Conservation (phyloP, 2,888 invertebrate genomes). For the Dryococelus australis region DNA sequence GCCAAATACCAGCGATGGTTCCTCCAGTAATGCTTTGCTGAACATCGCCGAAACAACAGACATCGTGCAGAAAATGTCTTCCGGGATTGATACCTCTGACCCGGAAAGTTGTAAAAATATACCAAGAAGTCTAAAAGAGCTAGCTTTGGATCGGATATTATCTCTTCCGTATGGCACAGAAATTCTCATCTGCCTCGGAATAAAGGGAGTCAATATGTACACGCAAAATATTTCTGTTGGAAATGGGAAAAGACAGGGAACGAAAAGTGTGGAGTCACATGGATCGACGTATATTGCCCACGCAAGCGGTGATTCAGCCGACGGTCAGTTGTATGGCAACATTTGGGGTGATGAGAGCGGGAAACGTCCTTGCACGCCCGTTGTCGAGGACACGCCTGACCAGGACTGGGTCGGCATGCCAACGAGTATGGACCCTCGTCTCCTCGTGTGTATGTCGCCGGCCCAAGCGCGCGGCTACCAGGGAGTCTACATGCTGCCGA, state of each 20-base stretch:
- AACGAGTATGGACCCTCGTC: constrained; percentile 66
- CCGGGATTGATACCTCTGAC: constrained; percentile 21
- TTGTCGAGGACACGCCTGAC: background rate
- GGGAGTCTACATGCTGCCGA: constrained; percentile 37
- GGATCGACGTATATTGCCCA: background rate
- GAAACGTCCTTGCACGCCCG: background rate
- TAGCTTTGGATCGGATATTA: constrained; percentile 71
- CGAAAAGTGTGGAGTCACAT: background rate
- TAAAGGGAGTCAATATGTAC: background rate
- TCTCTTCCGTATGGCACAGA: constrained; percentile 74
- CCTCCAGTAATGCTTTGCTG: constrained; percentile 63
- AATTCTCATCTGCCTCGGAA: constrained; percentile 58
- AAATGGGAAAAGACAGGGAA: background rate
- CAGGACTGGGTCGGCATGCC: constrained; percentile 58
- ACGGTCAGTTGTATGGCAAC: background rate
- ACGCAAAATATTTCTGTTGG: background rate
- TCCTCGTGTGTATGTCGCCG: constrained; percentile 75
- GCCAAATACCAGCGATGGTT: background rate
- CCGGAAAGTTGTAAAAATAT: background rate
- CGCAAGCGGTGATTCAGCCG: background rate
- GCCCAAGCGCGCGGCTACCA: constrained; percentile 61
- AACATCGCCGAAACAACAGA: constrained; percentile 57
- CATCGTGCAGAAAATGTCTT: background rate
- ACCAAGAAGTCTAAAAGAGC: constrained; percentile 58
- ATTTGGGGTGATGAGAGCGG: background rate